Conservation (phyloP, 2,113 vertebrate genomes). For the Crotalus tigris region DNA sequence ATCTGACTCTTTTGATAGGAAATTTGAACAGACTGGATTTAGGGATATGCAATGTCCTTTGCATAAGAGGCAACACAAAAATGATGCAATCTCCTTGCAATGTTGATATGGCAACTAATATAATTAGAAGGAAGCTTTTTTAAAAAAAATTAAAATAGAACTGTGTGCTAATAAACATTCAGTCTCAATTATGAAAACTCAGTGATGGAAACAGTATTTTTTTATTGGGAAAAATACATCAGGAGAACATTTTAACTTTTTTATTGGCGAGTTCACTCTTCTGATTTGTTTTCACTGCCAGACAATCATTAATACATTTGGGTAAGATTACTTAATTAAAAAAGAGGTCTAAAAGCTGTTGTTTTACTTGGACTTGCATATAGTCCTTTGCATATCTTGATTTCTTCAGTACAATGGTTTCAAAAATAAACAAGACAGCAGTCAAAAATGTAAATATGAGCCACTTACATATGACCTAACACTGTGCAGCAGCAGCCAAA, state of each 20-base stretch:
- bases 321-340: constrained; percentile 12
- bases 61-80: constrained; percentile 24
- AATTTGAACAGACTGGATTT: constrained; percentile 13
- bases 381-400: not conserved
- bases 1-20: constrained; percentile 8
- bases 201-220: not conserved
- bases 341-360: constrained; percentile 34
- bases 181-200: not conserved
- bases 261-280: not conserved
- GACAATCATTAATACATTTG: constrained; percentile 21
- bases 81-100: constrained; percentile 10
- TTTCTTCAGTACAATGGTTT: constrained; percentile 14
- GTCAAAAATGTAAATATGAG: constrained; percentile 23
- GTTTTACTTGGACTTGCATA: not conserved
- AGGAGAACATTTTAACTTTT: not conserved
- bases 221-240: not conserved
- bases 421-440: constrained; percentile 12
- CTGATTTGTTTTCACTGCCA: constrained; percentile 2
- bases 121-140: constrained; percentile 20
- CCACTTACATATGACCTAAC: not conserved
- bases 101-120: constrained; percentile 6
- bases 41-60: constrained; percentile 4
- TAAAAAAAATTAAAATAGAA: not conserved
- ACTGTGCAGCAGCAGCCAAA: not conserved
- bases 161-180: constrained; percentile 19